Evolutionary conservation across 2,797 vertebrate genomes (phyloP), one percentile per base, ranked within the genome.

Genomic region (Periophthalmus magnuspinnatus): DNA sequence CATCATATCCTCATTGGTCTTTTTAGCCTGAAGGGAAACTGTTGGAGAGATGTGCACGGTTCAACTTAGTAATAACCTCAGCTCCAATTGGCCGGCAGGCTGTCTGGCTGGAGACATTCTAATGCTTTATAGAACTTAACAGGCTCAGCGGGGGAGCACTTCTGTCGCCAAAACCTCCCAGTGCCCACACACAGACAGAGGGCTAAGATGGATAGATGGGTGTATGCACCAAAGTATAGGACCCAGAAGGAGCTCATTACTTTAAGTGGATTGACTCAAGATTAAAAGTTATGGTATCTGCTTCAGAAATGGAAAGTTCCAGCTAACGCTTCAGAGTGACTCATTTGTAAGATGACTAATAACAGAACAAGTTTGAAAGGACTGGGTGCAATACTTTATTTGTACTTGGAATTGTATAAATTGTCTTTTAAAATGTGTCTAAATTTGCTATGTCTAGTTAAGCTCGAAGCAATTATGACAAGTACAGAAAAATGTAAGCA

Each of bases 51-150:
- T 81, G 71, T 76, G 61, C 69, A 74, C 55, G n/a, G 14, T 76
- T 34, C 63, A 79, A 73, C 67, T 65, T 67, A 69, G 75, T 84
- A 81, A 80, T 83, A 84, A 84, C 71, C 67, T 36, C 2, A n/a
- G 70, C 65, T 56, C 50, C 32, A 61, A 69, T 74, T 24, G 70
- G 33, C 71, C 68, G 78, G 54, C 56, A 67, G 60, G 62, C 77
- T 72, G 57, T 69, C 77, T 81, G 76, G 71, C 82, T 86, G 81
- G 80, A 86, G 74, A 89, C 82, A 68, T 69, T 80, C 74, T 83
- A 80, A 71, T 79, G 74, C 68, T 84, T 87, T 80, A 84, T 69
- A 38, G 73, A 78, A 70, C 69, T 76, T 69, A 73, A 79, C 74
- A 68, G 63, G 66, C 84, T 86, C 82, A 74, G 78, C 75, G 62